Percentiles rank a stretch among this genome's conserved stretches.
These are phyloP conservation scores for Eleginops maclovinus DNA, from an alignment of 2,113 vertebrate genomes.

Conservation along the genomic window DNA sequence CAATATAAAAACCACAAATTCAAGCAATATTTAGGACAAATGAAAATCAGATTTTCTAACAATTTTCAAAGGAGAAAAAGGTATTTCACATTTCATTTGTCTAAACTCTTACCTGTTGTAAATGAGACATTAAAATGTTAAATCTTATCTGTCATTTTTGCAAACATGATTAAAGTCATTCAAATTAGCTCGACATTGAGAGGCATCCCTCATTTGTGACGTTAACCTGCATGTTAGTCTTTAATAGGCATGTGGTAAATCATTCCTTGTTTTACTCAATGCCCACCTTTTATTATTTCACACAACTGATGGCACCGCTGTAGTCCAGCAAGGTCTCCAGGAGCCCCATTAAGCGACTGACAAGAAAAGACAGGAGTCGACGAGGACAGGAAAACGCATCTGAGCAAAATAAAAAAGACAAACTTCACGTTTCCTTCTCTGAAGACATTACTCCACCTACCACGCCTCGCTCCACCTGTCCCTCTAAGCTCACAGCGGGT, in stretches of 20 bases:
- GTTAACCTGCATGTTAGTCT: constrained; percentile 17
- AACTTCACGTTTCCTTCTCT: constrained; percentile 22
- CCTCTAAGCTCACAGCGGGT: constrained; percentile 40
- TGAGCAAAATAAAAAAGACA: constrained; percentile 28
- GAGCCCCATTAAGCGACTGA: constrained; percentile 91
- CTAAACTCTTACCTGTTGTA: no score
- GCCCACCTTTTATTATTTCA: not conserved
- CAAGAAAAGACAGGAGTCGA: constrained; percentile 89
- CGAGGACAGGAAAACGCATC: constrained; percentile 73
- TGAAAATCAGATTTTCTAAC: no score
- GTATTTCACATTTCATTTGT: no score
- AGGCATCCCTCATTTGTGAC: not conserved
- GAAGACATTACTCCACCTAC: constrained; percentile 30
- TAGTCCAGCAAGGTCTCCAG: constrained; percentile 93
- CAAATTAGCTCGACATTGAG: no score
- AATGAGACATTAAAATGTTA: no score
- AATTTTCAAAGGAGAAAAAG: no score
- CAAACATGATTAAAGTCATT: no score
- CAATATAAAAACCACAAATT: no score
- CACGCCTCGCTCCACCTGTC: constrained; percentile 30
- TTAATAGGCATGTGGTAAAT: not conserved
- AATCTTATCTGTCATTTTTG: no score
- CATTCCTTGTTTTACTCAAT: not conserved
- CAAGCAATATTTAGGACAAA: no score
- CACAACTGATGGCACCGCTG: not conserved